Base-by-base conservation (phyloP, 2,888 invertebrate species). In the Corythucha ciliata region DNA sequence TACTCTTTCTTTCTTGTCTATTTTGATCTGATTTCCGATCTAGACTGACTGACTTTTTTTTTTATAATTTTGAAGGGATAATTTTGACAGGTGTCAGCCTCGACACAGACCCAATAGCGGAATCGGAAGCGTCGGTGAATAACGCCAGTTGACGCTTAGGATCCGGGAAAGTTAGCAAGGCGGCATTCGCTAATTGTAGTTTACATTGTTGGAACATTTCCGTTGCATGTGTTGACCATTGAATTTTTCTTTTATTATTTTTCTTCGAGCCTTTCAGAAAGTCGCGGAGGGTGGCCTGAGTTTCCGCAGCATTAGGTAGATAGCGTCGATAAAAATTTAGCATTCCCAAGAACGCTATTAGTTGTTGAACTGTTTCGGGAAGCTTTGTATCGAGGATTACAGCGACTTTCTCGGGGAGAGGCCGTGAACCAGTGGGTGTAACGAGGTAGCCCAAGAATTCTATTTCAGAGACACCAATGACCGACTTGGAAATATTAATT, bases 281-380 rank as follows among this genome's bases (percentile, higher is more conserved):
- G 18, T 52, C 47, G 12, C 24, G 29, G 7, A 58, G 26, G 3
- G 40, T 33, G 18, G 47, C 48, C 24, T 46, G 66, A 3, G 55
- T 49, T 24, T 57, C 16, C 3, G 67, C 66, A 3, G 67, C 64
- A 2, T 63, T 22, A 2, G 65, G 65, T 1, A 69, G 56, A 53
- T 63, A 68, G 5, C 63, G 49, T 2, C 68, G 51, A 27, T 66
- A 67, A 57, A 65, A 67, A 52, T 66, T 68, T 0, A 66, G n/a
- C 62, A 66, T 65, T 1, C 65, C 66, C 1, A 67, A 36, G 54
- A 65, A 66, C 5, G 58, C 51, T 4, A 62, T 52, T 12, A 29
- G 12, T 8, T 29, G 8, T 8, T 29, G 29, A 29, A 29, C 12
- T 10, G 29, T 29, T 8, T 27, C 45, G 1, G 65, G 66, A 16